These are phyloP conservation scores for Clostera curtula DNA, from an alignment of 2,888 invertebrate genomes.

Conservation along the genomic window DNA sequence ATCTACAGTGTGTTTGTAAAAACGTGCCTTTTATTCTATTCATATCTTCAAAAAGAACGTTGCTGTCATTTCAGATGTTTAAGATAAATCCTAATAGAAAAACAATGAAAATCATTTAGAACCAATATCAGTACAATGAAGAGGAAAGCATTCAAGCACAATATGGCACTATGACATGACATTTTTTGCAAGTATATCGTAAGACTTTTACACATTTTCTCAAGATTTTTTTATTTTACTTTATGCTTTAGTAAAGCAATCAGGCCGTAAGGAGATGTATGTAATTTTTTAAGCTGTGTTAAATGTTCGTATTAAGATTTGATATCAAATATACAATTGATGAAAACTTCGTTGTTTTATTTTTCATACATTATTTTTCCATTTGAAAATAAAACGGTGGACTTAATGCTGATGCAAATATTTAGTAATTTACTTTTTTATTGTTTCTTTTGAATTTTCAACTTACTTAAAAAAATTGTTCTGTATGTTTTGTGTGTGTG, in stretches of 20 bases:
- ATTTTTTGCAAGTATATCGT: constrained; percentile 18
- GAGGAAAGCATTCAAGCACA: constrained; percentile 25
- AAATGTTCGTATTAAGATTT: constrained; percentile 67
- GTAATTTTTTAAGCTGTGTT: constrained; percentile 57
- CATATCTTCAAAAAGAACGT: neutral
- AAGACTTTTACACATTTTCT: constrained; percentile 10
- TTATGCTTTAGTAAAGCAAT: constrained; percentile 12
- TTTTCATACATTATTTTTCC: constrained; percentile 4
- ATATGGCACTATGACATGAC: constrained; percentile 28
- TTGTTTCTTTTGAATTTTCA: too few relatives aligned
- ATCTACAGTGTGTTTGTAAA: constrained; percentile 10
- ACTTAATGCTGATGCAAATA: too few relatives aligned
- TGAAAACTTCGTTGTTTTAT: constrained; percentile 34
- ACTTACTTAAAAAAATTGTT: too few relatives aligned
- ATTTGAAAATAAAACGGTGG: too few relatives aligned
- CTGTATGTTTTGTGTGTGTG: too few relatives aligned
- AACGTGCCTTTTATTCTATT: neutral
- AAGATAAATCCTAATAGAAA: too few relatives aligned
- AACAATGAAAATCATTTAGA: too few relatives aligned
- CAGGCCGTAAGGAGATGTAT: constrained; percentile 15
- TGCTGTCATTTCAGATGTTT: constrained; percentile 1
- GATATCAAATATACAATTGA: constrained; percentile 73
- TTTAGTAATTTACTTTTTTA: too few relatives aligned
- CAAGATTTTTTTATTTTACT: constrained; percentile 3
- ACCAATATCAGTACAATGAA: constrained; percentile 11